Evolutionary conservation across 1,140 invertebrate genomes (phyloP), one percentile per base, ranked within the genome.

Genomic region (Drosophila yakuba): DNA sequence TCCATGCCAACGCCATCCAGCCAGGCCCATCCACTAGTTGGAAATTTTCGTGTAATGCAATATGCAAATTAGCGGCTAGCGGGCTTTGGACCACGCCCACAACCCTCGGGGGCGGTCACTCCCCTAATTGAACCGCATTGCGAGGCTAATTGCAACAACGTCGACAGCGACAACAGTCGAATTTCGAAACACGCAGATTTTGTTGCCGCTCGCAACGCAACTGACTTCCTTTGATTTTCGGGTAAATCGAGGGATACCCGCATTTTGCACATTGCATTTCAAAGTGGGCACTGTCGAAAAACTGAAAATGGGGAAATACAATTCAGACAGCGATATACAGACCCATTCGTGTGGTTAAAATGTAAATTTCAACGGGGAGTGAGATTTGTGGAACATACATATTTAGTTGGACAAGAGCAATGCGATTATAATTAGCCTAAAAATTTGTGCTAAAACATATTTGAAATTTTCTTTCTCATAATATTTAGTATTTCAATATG

Each of bases 31-130:
- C 11, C 14, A 36, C 55, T 67, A 51, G 74, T 60, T 75, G 23
- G 55, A 54, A 68, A 66, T 48, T 57, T 75, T 67, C 39, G 11
- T 57, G 73, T 75, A 75, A 67, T 52, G 73, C 74, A 75, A 75
- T 75, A 76, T 76, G 74, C 73, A 76, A 77, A 76, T 77, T 76
- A 76, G 73, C 50, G 72, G 62, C 72, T 48, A 36, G 43, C 20
- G 41, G 41, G 36, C 60, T 14, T 14, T 43, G 12, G 43, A 41
- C 69, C 54, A 51, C 36, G 39, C 39, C 55, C 69, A 69, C 15
- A 6, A 14, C 8, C 17, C 67, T 45, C 25, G 39, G n/a, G 61
- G 71, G 35, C 15, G 51, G 23, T 6, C 52, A 74, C 58, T 73
- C 39, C 48, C 32, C 74, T 76, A 76, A 76, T 76, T 76, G 55